These are phyloP conservation scores for Phainopepla nitens DNA, from an alignment of 2,113 vertebrate genomes.

Conservation along the genomic window DNA sequence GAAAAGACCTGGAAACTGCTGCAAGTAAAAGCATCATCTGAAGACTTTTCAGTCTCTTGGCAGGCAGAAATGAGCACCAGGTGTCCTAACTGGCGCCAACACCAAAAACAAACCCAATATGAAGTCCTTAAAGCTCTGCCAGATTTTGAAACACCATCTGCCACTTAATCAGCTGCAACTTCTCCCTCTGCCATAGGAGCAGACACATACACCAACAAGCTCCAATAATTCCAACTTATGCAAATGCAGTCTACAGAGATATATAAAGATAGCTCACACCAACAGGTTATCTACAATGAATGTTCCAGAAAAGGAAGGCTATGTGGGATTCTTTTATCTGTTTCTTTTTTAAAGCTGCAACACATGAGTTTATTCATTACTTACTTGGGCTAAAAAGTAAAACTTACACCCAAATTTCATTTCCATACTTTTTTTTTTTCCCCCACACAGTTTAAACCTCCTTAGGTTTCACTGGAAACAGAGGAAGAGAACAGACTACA, in stretches of 20 bases:
- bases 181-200: background rate
- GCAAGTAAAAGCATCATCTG: background rate
- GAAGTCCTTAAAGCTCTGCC: constrained; percentile 21
- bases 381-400: background rate
- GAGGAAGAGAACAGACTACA: background rate
- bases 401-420: background rate
- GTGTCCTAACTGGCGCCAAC: background rate
- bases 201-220: background rate
- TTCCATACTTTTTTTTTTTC: background rate
- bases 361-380: background rate
- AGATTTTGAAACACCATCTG: constrained; percentile 11
- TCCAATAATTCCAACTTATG: background rate
- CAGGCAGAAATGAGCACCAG: background rate
- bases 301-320: background rate
- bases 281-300: background rate
- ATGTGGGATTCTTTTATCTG: background rate
- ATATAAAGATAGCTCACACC: background rate
- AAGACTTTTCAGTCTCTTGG: background rate
- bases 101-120: background rate
- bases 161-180: background rate
- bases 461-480: background rate
- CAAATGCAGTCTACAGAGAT: background rate
- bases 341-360: background rate
- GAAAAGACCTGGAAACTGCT: background rate
- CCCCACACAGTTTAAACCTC: background rate